Percentiles rank a stretch among this genome's conserved stretches.
Conservation (phyloP, 2,113 vertebrate species). For the Sigmodon hispidus region DNA sequence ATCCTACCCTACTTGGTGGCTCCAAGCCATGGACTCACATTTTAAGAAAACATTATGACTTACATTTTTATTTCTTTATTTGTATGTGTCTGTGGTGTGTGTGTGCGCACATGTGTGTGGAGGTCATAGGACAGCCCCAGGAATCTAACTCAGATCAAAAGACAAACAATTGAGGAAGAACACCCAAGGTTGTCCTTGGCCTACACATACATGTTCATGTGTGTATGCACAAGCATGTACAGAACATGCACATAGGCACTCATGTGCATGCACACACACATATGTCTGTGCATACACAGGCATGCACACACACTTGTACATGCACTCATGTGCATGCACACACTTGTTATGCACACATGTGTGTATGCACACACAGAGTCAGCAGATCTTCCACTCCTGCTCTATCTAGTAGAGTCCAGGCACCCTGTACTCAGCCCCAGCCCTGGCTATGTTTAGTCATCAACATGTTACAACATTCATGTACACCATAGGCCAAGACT, state of each 20-base stretch:
- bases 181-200: not conserved
- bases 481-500: not conserved
- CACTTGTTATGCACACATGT: not conserved
- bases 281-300: not conserved
- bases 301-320: not conserved
- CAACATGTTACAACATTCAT: not conserved
- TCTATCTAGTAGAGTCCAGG: fast-evolving
- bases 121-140: not conserved
- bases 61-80: not conserved
- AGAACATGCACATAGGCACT: not conserved
- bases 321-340: not conserved
- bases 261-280: not conserved
- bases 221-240: not conserved
- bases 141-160: not conserved
- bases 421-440: not conserved
- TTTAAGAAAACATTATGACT: not conserved
- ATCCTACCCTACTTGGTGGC: not conserved
- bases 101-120: not conserved
- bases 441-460: not conserved
- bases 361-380: not conserved
- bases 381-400: not conserved
- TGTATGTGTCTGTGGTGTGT: not conserved
- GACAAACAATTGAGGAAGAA: not conserved
- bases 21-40: not conserved
- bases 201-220: not conserved